phyloP scores from a whole-genome alignment of 2,797 vertebrate genomes.

The Falco concolor region DNA sequence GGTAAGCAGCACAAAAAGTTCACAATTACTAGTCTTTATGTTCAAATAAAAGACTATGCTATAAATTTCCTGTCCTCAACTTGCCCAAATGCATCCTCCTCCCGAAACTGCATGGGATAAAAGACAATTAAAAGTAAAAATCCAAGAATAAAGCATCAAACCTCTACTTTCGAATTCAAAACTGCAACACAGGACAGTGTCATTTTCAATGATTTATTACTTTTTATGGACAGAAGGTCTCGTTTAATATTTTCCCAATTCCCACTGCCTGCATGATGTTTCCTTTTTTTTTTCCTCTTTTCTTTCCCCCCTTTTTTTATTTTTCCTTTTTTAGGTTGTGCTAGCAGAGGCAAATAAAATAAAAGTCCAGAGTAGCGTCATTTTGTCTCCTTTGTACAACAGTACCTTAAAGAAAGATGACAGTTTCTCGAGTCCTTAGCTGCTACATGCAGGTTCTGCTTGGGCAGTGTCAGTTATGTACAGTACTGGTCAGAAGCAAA shows the following conservation, averaged over 20 bases:
- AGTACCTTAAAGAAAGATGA: slow-evolving; percentile 78
- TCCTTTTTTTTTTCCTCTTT: not conserved
- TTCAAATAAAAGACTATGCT: slow-evolving; percentile 57
- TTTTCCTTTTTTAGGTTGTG: slow-evolving; percentile 63
- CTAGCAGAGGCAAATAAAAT: slow-evolving; percentile 76
- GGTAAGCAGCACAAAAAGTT: slow-evolving; percentile 68
- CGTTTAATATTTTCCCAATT: slow-evolving; percentile 54
- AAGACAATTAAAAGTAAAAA: slow-evolving; percentile 46
- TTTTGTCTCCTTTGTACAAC: slow-evolving; percentile 72
- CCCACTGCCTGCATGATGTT: slow-evolving; percentile 51
- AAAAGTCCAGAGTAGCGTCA: slow-evolving; percentile 70
- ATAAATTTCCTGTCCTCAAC: slow-evolving; percentile 61
- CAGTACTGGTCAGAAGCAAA: slow-evolving; percentile 73
- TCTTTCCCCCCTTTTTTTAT: rapidly evolving
- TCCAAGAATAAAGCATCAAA: slow-evolving; percentile 65
- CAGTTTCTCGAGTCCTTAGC: slow-evolving; percentile 77
- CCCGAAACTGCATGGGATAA: slow-evolving; percentile 41
- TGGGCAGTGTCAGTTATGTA: slow-evolving; percentile 80
- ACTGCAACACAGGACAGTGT: slow-evolving; percentile 68
- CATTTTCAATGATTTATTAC: slow-evolving; percentile 70
- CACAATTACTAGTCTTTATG: slow-evolving; percentile 60
- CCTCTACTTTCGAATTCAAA: slow-evolving; percentile 70
- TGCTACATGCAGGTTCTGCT: slow-evolving; percentile 86
- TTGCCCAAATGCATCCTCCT: slow-evolving; percentile 67
- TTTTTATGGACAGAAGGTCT: slow-evolving; percentile 63